Evolutionary conservation across 2,888 invertebrate species (phyloP).

Genomic region (Brachypalpus laphriformis): DNA sequence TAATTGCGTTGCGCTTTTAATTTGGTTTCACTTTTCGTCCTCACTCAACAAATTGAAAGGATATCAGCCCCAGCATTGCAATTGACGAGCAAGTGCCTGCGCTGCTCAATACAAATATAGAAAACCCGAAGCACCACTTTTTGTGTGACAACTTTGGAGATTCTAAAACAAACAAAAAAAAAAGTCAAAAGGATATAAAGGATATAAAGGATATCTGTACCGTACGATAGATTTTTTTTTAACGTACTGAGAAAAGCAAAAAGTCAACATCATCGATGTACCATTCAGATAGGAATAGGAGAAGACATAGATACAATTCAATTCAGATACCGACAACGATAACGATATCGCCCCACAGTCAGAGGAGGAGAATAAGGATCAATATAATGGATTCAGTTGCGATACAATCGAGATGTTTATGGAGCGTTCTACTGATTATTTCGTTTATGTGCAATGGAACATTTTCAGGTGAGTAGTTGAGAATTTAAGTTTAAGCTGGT

Average conservation of each 20-base stretch:
- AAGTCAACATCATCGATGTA: constrained; percentile 59
- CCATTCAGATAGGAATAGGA: constrained; percentile 43
- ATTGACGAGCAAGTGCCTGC: constrained; percentile 50
- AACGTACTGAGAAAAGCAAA: constrained; percentile 1
- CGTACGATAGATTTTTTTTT: not conserved
- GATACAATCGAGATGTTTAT: constrained; percentile 76
- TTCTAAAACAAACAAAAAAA: not conserved
- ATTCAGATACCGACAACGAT: constrained; percentile 47
- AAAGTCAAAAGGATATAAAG: constrained; percentile 24
- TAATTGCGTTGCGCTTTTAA: constrained; percentile 54
- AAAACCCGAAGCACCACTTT: not conserved
- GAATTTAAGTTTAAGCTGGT: too few relatives aligned
- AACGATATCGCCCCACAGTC: constrained; percentile 24
- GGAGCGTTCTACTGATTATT: constrained; percentile 79
- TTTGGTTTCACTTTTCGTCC: constrained; percentile 7
- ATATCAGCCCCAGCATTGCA: constrained; percentile 12
- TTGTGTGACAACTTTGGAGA: constrained; percentile 9
- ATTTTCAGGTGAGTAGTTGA: constrained; percentile 79
- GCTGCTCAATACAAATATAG: constrained; percentile 10
- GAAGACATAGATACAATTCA: constrained; percentile 54
- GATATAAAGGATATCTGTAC: not conserved
- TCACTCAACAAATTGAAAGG: constrained; percentile 24
- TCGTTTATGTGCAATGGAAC: constrained; percentile 77
- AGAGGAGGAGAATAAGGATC: constrained; percentile 52
- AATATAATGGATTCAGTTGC: constrained; percentile 77